Base-by-base conservation (phyloP, 1,140 invertebrate genomes). In the Portunus trituberculatus region DNA sequence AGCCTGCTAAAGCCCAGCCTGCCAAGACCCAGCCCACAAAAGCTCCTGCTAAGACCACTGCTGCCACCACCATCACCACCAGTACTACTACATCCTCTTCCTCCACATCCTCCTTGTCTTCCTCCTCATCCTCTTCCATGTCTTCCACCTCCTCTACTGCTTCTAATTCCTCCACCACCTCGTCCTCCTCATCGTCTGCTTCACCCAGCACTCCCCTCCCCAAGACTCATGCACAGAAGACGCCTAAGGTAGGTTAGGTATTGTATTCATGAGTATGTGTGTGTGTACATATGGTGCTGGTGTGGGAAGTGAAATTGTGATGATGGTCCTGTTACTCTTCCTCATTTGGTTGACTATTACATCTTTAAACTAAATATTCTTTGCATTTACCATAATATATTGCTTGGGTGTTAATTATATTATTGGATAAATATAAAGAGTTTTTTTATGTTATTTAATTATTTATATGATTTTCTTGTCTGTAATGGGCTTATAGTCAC, bases 31-130 rank as follows among this genome's bases (percentile, higher is more conserved):
- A 12, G n/a, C 6, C 25, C 67, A 59, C 52, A 59, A 59, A 59
- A 59, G 16, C 52, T 10, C 52, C 52, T 25, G 52, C 95, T 32
- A 96, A 94, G 91, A 93, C 86, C 94, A 87, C 93, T 86, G 14
- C 95, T 92, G 32, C 97, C 96, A 32, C 97, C 97, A 95, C 96
- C 96, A 87, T 89, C 91, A 20, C 95, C 94, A 31, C 97, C 96
- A 29, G 97, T 97, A 94, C 96, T 96, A 59, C 59, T 28, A 45
- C 86, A 4, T 45, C 86, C 31, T 52, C 88, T 1, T 48, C 46
- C 10, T 31, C 89, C 16, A 52, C 89, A 48, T 52, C 89, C 28
- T 12, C 52, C 20, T 39, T 45, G 20, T 67, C 46, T 14, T 89
- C 86, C 8, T 67, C 45, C 45, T 67, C 82, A 12, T 39, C 67